Base-by-base conservation (phyloP, 2,113 vertebrate genomes). In the Macquaria australasica region DNA sequence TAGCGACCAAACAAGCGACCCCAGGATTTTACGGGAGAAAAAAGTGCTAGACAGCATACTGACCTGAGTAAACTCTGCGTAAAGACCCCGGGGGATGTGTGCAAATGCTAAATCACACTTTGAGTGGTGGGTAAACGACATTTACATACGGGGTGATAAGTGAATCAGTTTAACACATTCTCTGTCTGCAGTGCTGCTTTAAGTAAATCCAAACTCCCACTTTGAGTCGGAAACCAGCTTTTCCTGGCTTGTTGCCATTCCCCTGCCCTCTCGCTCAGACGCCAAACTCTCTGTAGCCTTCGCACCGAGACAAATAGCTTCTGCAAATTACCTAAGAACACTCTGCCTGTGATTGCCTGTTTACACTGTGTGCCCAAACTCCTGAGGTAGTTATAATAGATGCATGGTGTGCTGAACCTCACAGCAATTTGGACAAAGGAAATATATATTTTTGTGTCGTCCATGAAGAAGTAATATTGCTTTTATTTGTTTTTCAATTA, bases 401-500 rank as follows among this genome's bases (percentile, higher is more conserved):
- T 72, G 71, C 79, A 75, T 20, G 23, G 67, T 58, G 79, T 73
- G 56, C 55, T 63, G 64, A 88, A 74, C 68, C 45, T 50, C 23
- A 10, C 50, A 25, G 78, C 82, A 85, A 79, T 91, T 87, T 83
- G 73, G 55, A 58, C 69, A 5, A 10, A 23, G 69, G 67, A 68
- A 79, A 89, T 82, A 45, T 85, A 34, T 59, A 48, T 70, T 48
- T 77, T 60, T 64, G 4, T 81, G 64, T 67, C 18, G 18, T 59
- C 45, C 58, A 59, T 56, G 72, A 82, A 81, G 75, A 79, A 76
- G 72, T 59, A 73, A 78, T 86, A 76, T 60, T 79, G 66, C 78
- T 59, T 84, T 87, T 87, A 84, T 92, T 91, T 86, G 78, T 90
- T 87, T 86, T 92, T 79, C 92, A 91, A 89, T 91, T 88, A 91